These are phyloP conservation scores for Cephalopterus ornatus DNA, from an alignment of 2,113 vertebrate genomes.

Conservation along the genomic window DNA sequence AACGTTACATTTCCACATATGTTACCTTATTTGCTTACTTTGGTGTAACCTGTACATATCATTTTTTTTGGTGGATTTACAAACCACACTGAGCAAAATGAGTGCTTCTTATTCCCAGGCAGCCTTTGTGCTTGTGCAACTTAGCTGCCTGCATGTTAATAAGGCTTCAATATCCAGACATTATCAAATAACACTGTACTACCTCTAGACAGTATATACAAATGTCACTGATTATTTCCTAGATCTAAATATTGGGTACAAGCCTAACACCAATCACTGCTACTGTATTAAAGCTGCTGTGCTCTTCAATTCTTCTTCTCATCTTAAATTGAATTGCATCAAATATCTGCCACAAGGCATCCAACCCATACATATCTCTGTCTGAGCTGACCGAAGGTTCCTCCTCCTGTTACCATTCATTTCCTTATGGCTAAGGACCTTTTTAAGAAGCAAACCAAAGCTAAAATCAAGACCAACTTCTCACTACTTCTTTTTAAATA, in stretches of 20 bases:
- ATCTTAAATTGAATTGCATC: not conserved
- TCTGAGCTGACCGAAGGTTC: not conserved
- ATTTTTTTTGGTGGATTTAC: not conserved
- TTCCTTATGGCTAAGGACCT: not conserved
- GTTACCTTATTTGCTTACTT: not conserved
- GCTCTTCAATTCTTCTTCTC: not conserved
- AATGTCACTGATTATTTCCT: not conserved
- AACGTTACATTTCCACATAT: not conserved
- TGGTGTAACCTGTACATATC: not conserved
- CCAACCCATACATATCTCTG: not conserved
- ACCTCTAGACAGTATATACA: not conserved
- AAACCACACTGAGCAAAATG: not conserved
- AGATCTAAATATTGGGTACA: not conserved
- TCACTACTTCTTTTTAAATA: not conserved
- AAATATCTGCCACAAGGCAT: not conserved
- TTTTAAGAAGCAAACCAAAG: not conserved
- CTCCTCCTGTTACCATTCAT: not conserved
- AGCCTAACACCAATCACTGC: not conserved
- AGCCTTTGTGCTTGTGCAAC: not conserved
- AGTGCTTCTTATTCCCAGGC: not conserved
- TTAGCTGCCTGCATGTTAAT: not conserved
- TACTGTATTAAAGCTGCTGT: not conserved
- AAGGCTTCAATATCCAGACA: not conserved
- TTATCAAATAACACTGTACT: not conserved
- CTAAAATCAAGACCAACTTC: fast-evolving